phyloP scores from a whole-genome alignment of 2,797 vertebrate genomes.

The Centroberyx gerrardi region DNA sequence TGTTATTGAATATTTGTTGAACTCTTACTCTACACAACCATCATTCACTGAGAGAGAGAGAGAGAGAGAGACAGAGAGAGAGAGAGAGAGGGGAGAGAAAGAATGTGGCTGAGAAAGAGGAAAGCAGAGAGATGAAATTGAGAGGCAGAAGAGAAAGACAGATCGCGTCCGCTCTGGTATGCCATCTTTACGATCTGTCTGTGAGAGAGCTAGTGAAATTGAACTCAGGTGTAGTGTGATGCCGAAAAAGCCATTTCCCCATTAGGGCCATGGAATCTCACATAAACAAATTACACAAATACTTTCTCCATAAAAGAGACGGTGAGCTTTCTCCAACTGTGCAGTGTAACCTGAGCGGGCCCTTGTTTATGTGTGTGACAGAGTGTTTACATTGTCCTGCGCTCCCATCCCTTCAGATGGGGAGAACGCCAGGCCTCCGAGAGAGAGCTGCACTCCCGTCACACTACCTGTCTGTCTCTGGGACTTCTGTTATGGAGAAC shows the following conservation, averaged over 20 bases:
- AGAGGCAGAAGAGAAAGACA: constrained; percentile 65
- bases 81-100: constrained; percentile 32
- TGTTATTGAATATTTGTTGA: constrained; percentile 48
- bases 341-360: constrained; percentile 76
- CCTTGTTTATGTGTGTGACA: constrained; percentile 82
- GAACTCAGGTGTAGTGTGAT: constrained; percentile 83
- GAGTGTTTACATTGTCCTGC: constrained; percentile 82
- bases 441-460: constrained; percentile 71
- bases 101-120: constrained; percentile 54
- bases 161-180: constrained; percentile 72
- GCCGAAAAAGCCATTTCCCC: constrained; percentile 77
- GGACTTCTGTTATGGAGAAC: constrained; percentile 73
- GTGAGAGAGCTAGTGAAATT: constrained; percentile 79
- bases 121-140: constrained; percentile 70
- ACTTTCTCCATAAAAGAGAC: constrained; percentile 79
- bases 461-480: constrained; percentile 74
- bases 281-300: constrained; percentile 86
- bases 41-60: constrained; percentile 35
- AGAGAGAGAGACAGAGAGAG: constrained; percentile 31
- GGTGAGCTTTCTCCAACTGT: constrained; percentile 60
- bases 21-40: constrained; percentile 40
- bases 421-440: constrained; percentile 62
- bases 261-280: constrained; percentile 78
- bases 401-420: constrained; percentile 68
- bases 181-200: constrained; percentile 83